Evolutionary conservation across 2,113 vertebrate species (phyloP).

Genomic region (Phoxinus phoxinus): DNA sequence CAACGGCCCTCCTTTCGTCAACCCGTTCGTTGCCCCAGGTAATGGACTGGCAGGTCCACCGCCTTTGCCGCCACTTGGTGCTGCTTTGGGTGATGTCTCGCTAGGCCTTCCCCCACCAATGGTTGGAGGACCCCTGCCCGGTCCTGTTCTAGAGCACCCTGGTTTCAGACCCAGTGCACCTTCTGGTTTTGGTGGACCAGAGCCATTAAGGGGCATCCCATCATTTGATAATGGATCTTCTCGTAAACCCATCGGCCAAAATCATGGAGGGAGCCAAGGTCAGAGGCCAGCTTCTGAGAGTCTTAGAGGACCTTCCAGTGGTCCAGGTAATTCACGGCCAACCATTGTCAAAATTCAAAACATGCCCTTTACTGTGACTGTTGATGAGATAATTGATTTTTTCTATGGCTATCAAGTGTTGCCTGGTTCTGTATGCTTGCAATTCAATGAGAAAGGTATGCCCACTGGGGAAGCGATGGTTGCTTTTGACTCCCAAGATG

Average conservation of each 20-base stretch:
- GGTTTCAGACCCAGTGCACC: constrained; percentile 86
- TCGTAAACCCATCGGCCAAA: constrained; percentile 70
- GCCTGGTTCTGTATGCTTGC: constrained; percentile 94
- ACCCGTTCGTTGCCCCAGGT: constrained; percentile 84
- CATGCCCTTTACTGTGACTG: constrained; percentile 97
- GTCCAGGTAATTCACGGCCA: constrained; percentile 86
- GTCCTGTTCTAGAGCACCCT: constrained; percentile 85
- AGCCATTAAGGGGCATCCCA: constrained; percentile 79
- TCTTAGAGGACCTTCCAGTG: constrained; percentile 82
- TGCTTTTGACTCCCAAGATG: constrained; percentile 94
- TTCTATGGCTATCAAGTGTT: constrained; percentile 98
- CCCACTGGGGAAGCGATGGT: constrained; percentile 99
- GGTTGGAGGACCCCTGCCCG: constrained; percentile 82
- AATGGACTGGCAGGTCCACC: constrained; percentile 89
- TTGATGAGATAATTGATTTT: constrained; percentile 98
- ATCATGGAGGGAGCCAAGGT: constrained; percentile 75
- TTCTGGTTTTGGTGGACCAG: constrained; percentile 80
- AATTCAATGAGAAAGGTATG: constrained; percentile 96
- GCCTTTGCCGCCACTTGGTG: constrained; percentile 86
- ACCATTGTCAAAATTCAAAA: constrained; percentile 97
- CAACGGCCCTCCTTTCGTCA: constrained; percentile 87
- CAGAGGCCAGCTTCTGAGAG: constrained; percentile 79
- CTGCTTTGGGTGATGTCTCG: constrained; percentile 86
- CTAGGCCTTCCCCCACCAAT: constrained; percentile 79
- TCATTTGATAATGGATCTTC: constrained; percentile 85